Percentiles rank a stretch among this genome's conserved stretches.
Evolutionary conservation across 1,140 invertebrate genomes (phyloP).

Genomic region (Drosophila saltans): DNA sequence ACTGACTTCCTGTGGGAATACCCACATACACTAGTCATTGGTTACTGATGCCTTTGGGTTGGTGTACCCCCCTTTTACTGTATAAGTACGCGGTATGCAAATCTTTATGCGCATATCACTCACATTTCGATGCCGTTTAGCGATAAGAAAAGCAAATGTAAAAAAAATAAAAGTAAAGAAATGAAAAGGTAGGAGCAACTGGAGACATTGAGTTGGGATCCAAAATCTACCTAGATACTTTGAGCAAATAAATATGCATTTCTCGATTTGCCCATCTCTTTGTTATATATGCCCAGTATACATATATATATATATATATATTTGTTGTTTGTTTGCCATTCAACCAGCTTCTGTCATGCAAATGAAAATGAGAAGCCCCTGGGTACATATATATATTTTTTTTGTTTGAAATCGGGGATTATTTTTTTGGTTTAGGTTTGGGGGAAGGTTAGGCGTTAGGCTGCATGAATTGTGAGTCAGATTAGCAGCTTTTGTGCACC

Average conservation of each 20-base stretch:
- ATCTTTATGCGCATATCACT: constrained; percentile 68
- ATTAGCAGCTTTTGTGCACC: constrained; percentile 9
- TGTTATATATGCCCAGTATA: constrained; percentile 27
- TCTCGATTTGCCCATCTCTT: constrained; percentile 57
- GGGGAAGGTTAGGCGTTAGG: neutral
- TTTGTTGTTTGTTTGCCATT: constrained; percentile 32
- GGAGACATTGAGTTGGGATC: constrained; percentile 38
- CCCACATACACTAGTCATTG: no score
- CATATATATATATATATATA: constrained; percentile 4
- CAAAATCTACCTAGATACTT: constrained; percentile 54
- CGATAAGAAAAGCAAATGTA: constrained; percentile 39
- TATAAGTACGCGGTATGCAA: constrained; percentile 13
- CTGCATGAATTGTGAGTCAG: neutral
- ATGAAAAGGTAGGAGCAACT: constrained; percentile 14
- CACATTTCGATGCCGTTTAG: constrained; percentile 73
- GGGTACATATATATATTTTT: neutral
- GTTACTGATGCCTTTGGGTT: no score
- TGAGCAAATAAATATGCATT: constrained; percentile 77
- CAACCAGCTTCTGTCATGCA: constrained; percentile 54
- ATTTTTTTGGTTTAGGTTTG: neutral
- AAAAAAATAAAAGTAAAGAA: constrained; percentile 24
- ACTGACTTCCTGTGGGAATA: no score
- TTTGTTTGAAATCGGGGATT: constrained; percentile 11
- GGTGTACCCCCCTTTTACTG: neutral
- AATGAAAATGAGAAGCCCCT: constrained; percentile 58